Percentiles rank a stretch among this genome's conserved stretches.
Evolutionary conservation across 2,888 invertebrate genomes (phyloP).

Genomic region (Pheosia gnoma): DNA sequence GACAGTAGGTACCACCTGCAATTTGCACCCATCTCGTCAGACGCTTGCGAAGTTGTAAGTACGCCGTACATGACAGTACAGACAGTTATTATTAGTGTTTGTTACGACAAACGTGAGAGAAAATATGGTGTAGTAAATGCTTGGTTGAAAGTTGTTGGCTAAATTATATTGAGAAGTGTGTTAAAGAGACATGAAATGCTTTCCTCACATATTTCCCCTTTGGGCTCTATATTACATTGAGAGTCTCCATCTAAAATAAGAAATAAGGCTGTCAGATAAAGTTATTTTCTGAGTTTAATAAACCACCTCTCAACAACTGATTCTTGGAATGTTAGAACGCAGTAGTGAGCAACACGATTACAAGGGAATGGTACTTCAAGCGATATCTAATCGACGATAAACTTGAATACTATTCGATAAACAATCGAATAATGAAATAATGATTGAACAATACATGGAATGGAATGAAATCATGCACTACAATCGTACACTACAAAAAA

Average conservation of each 20-base stretch:
- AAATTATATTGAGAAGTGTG: not conserved
- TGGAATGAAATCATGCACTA: slow-evolving; percentile 1
- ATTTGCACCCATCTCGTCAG: slow-evolving; percentile 45
- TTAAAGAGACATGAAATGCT: not conserved
- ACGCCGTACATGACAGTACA: not conserved
- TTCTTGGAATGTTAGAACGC: not conserved
- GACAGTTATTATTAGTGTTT: slow-evolving; percentile 8
- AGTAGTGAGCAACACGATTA: not conserved
- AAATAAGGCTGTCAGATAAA: too few species aligned
- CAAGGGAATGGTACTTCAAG: not conserved
- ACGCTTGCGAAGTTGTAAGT: slow-evolving; percentile 12
- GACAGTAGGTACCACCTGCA: slow-evolving; percentile 52
- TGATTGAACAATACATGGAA: slow-evolving; percentile 1
- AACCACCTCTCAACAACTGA: not conserved
- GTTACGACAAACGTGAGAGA: slow-evolving; percentile 8
- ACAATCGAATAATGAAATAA: not conserved
- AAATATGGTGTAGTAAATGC: slow-evolving; percentile 2
- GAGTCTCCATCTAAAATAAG: too few species aligned
- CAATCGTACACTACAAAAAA: not conserved
- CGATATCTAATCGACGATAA: slow-evolving; percentile 8
- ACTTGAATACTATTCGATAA: not conserved
- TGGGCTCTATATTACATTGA: too few species aligned
- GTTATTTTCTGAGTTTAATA: not conserved
- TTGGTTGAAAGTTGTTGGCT: not conserved
- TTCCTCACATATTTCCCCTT: too few species aligned